Evolutionary conservation across 2,888 invertebrate species (phyloP).

Genomic region (Muschampia plurimacula): DNA sequence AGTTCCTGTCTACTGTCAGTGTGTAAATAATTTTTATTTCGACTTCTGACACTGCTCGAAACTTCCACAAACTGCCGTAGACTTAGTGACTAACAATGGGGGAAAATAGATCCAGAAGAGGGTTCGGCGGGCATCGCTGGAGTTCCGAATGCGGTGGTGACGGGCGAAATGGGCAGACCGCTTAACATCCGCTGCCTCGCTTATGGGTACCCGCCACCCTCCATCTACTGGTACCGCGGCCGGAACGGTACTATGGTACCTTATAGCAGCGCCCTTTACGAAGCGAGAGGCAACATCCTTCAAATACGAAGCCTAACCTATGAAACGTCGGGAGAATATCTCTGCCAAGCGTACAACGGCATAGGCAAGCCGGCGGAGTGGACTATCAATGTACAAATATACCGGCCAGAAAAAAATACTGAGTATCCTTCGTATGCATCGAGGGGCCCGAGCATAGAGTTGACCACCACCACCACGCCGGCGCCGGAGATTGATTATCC

Average conservation of each 20-base stretch:
- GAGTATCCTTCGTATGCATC: neutral
- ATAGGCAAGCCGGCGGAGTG: constrained; percentile 91
- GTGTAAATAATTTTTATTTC: neutral
- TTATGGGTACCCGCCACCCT: constrained; percentile 92
- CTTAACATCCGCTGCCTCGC: constrained; percentile 89
- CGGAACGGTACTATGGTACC: constrained; percentile 90
- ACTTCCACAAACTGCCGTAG: constrained; percentile 53
- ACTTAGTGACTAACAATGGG: constrained; percentile 58
- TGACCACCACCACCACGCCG: constrained; percentile 48
- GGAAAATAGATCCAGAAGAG: constrained; percentile 85
- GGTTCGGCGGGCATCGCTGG: constrained; percentile 88
- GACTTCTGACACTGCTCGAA: neutral
- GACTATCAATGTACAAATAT: constrained; percentile 90
- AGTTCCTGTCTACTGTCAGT: neutral
- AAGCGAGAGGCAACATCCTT: constrained; percentile 91
- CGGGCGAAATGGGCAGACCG: constrained; percentile 89
- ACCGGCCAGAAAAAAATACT: constrained; percentile 85
- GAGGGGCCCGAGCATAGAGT: constrained; percentile 54
- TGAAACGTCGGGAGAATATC: constrained; percentile 93
- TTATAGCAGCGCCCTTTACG: constrained; percentile 87
- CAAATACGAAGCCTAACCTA: constrained; percentile 89
- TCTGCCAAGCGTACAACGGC: constrained; percentile 96
- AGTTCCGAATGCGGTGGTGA: constrained; percentile 86
- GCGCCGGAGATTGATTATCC: constrained; percentile 53
- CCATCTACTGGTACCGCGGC: constrained; percentile 94